These are phyloP conservation scores for Anorthoa munda DNA, from an alignment of 2,888 invertebrate genomes.

Conservation along the genomic window DNA sequence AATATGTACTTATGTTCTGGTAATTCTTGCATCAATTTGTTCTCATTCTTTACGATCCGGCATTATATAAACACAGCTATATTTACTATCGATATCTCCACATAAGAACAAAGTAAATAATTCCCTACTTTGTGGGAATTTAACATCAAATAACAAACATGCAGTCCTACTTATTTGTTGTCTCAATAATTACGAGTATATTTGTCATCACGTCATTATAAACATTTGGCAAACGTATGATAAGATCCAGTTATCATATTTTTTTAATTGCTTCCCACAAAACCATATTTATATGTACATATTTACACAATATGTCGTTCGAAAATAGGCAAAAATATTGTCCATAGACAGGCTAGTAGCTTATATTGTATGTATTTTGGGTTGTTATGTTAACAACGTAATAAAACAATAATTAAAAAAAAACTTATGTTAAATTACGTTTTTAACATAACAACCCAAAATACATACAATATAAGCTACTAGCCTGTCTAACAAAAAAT, in stretches of 20 bases:
- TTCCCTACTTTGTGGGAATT: background rate
- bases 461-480: too few relatives aligned
- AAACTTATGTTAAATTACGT: too few relatives aligned
- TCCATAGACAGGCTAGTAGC: background rate
- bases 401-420: too few relatives aligned
- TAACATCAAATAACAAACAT: slow-evolving; percentile 2
- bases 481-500: too few relatives aligned
- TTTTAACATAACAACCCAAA: too few relatives aligned
- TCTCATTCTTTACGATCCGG: slow-evolving; percentile 41
- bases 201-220: slow-evolving; percentile 12
- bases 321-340: background rate
- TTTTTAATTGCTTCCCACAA: background rate
- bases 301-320: background rate
- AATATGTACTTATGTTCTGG: slow-evolving; percentile 22
- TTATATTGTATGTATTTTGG: too few relatives aligned
- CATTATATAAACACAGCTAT: slow-evolving; percentile 36
- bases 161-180: slow-evolving; percentile 4
- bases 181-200: slow-evolving; percentile 7
- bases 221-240: slow-evolving; percentile 16
- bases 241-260: background rate
- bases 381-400: too few relatives aligned
- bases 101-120: slow-evolving; percentile 19
- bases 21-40: slow-evolving; percentile 27
- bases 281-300: background rate
- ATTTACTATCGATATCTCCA: slow-evolving; percentile 13